phyloP scores from a whole-genome alignment of 2,113 vertebrate genomes.

The Mobula hypostoma region DNA sequence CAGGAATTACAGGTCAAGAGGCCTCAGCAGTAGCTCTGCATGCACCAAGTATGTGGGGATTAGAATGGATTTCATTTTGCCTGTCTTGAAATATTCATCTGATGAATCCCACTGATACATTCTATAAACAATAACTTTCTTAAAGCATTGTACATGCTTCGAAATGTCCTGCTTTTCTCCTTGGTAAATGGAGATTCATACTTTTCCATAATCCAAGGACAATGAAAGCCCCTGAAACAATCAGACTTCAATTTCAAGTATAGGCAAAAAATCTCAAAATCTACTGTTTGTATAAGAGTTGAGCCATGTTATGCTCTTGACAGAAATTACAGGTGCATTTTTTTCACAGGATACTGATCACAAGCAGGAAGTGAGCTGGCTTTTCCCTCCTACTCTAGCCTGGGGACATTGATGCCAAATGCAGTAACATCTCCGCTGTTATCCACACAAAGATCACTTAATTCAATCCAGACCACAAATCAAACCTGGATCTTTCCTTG shows the following conservation, averaged over 20 bases:
- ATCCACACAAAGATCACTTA: slow-evolving; percentile 2
- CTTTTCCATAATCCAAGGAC: not conserved
- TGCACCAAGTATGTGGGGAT: not conserved
- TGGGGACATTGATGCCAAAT: not conserved
- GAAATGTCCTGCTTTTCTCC: not conserved
- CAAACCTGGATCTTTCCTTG: not conserved
- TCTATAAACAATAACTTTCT: not conserved
- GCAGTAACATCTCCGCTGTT: not conserved
- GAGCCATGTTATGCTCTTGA: not conserved
- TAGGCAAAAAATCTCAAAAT: not conserved
- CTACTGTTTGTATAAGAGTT: not conserved
- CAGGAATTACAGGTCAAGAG: not conserved
- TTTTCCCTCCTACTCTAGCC: slow-evolving; percentile 2
- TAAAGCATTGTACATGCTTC: not conserved
- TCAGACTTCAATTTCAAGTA: not conserved
- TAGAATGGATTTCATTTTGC: not conserved
- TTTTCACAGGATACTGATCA: not conserved
- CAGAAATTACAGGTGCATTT: not conserved
- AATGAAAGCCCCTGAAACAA: not conserved
- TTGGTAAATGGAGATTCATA: not conserved
- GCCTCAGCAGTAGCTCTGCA: not conserved
- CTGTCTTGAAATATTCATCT: not conserved
- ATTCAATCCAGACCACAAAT: not conserved
- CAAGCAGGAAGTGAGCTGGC: not conserved
- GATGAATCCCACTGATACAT: not conserved